Base-by-base conservation (phyloP, 1,140 invertebrate species). In the Papilio xuthus region DNA sequence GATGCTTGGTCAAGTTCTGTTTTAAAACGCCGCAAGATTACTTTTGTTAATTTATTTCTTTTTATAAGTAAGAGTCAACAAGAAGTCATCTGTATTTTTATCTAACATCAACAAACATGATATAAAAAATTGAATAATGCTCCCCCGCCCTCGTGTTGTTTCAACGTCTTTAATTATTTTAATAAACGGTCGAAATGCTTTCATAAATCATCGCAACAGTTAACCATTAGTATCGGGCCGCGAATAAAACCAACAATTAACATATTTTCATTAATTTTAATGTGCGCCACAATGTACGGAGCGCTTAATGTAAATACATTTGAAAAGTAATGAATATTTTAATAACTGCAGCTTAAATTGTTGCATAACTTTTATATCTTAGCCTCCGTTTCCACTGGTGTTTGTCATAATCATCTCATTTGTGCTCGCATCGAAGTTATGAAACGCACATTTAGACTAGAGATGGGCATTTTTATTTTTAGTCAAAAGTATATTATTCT, bases 201-300 rank as follows among this genome's bases (percentile, higher is more conserved):
- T 88, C 88, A 91, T 93, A 89, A 93, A 93, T 93, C 91, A 91
- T 89, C 81, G 67, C 77, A 78, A 84, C 80, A 82, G 84, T 85
- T 84, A 86, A 85, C 88, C 87, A 87, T 89, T 89, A 88, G 82
- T 82, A 85, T 77, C 78, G 79, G 80, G 73, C 84, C 72, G 81
- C 81, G 76, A 80, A 80, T 79, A 81, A 78, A 86, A 88, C 86
- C 77, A 78, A 82, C 79, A 83, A 92, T 92, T 92, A 90, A 83
- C 89, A 92, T 92, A 90, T 89, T 89, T 90, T 88, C 87, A 89
- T 92, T 90, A 92, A 90, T 91, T 71, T 71, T 42, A 73, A 50
- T 50, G 23, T 23, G 20, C 42, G 20, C 13, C 28, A 73, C 71
- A 73, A 73, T 32, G 23, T 67, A 67, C 26, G 23, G 12, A 28